Evolutionary conservation across 2,797 vertebrate species (phyloP), one percentile per base, ranked within the genome.

Genomic region (Periparus ater): DNA sequence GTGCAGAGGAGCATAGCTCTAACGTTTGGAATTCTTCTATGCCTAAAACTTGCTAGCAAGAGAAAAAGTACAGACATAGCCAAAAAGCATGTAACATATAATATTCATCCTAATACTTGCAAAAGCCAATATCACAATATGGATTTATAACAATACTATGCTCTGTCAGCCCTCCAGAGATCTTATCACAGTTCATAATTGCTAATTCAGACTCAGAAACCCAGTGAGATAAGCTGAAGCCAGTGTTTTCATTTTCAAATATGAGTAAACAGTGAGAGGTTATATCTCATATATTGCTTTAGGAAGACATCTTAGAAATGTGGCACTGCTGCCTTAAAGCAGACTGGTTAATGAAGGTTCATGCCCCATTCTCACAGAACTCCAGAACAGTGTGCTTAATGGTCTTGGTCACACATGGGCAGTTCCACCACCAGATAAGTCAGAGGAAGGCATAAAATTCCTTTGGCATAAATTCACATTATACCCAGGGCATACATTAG

Each of bases 131-230:
- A 40, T 40, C 38, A 40, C 38, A 40, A 40, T 40, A 40, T 40
- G 13, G 38, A 40, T 40, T 40, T 40, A 40, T 40, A 40, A 40
- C 38, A 40, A 40, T 40, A 22, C 29, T 66, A 5, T 40, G 20
- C 36, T 85, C n/a, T 94, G 54, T 27, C 68, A 89, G 76, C 14
- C 70, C 79, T 90, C 42, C 29, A 81, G 73, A 86, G 34, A 40
- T 62, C 32, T 45, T 91, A 2, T 32, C 85, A 58, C 36, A n/a
- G 40, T 78, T 92, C 6, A 10, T 84, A 84, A 87, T 86, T 77
- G 53, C 77, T 88, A 91, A 82, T 85, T 93, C 74, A 82, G 55
- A 10, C 73, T 92, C 60, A 85, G 66, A 93, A 92, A 53, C 20
- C 27, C 51, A 1, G 5, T 82, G 67, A 93, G 60, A 60, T 40